Evolutionary conservation across 2,797 vertebrate species (phyloP), one percentile per base, ranked within the genome.

Genomic region (Malacoctenus gilli): DNA sequence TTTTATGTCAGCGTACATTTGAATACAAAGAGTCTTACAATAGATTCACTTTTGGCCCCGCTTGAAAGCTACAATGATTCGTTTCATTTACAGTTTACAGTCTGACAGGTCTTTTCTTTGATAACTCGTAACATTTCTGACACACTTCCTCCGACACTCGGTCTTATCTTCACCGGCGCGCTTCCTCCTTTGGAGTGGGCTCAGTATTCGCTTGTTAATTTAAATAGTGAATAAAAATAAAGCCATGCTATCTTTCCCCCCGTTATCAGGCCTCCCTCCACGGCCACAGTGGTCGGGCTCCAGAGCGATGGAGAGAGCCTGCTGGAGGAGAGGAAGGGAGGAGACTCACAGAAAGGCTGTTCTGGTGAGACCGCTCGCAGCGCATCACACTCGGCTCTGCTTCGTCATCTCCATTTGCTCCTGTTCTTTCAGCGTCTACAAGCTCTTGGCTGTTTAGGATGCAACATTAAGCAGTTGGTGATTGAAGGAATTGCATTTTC

Each of bases 301-400:
- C 93, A 94, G 77, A 92, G 95, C 39, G 95, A 99, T 70, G 83
- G 91, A 16, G 95, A 97, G 55, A 91, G 89, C 59, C 83, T 98
- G 58, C 90, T 96, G 43, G 95, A 96, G 85, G 95, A 95, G 57
- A 91, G 95, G 63, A 95, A 88, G 70, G 95, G 96, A 25, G 93
- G 95, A 64, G 95, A 98, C 84, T 92, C 93, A 0, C 90, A 95
- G 66, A 94, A 94, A 87, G 83, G 79, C 83, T 83, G 90, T 83
- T 77, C 93, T 69, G 93, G 96, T 99, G 89, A 54, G 81, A 47
- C 23, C 25, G 2, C 1, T 47, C 67, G 18, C 13, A 3, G 41
- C 34, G 61, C 59, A 36, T 68, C 47, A 42, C 11, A 39, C 47
- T 40, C 42, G 31, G 47, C 41, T 43, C 67, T 70, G 75, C 53